Evolutionary conservation across 1,140 invertebrate species (phyloP), one percentile per base, ranked within the genome.

Genomic region (Cotesia glomerata): DNA sequence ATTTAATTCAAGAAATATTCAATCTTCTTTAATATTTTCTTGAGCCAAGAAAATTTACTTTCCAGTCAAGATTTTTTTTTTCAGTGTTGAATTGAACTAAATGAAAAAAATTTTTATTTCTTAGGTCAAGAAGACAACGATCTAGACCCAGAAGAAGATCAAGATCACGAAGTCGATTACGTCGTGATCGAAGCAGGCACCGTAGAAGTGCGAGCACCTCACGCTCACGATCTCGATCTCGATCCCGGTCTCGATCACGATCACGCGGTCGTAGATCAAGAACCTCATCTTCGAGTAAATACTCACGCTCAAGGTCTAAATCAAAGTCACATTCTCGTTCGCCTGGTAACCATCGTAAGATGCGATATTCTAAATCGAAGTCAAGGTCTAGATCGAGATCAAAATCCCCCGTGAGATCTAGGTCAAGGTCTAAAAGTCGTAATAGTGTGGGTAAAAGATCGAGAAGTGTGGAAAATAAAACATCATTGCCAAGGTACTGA

Each of bases 241-340:
- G 84, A 49, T 86, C 86, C 0, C 74, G 78, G 49, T 82, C 81
- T n/a, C 78, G 82, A 71, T 84, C 84, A 8, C 79, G 82, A 3
- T 81, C 79, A 18, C 79, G 76, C 7, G 76, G 74, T 45, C 74
- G 75, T 34, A 56, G 77, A 58, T 80, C 79, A 0, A 78, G 77
- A 64, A 75, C 79, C 1, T 74, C 74, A 26, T 80, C 78, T 0
- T 74, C 80, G 16, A 81, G 76, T 58, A 80, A 72, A 51, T 78
- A 70, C 58, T 71, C 81, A 54, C 82, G 80, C 72, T 88, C 81
- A 54, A 83, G 79, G 73, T 88, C 88, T 11, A 86, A 81, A 58
- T 82, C 81, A 1, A 86, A 78, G 73, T 86, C 84, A 35, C 83
- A 80, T 56, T 86, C 84, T 76, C 79, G 76, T 16, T 85, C 85